phyloP scores from a whole-genome alignment of 2,113 vertebrate genomes.

The Chaetodon trifascialis region DNA sequence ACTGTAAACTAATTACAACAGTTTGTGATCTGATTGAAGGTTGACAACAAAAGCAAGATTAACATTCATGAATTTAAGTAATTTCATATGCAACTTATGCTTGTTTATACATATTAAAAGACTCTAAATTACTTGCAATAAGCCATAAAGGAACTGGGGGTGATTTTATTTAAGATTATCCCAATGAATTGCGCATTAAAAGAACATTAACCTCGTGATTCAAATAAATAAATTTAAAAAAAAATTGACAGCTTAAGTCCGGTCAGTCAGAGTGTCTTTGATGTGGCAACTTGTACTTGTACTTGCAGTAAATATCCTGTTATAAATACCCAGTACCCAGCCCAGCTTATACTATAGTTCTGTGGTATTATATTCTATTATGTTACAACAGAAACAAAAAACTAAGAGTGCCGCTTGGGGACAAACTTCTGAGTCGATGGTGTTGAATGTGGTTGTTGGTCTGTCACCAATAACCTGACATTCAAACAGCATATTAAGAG shows the following conservation, averaged over 20 bases:
- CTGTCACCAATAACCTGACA: not conserved
- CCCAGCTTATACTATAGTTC: not conserved
- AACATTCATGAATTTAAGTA: not conserved
- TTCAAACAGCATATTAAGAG: not conserved
- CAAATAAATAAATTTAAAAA: not conserved
- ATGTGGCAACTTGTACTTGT: not conserved
- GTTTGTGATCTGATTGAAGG: slow-evolving; percentile 1
- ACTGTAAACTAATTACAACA: not conserved
- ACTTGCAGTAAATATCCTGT: not conserved
- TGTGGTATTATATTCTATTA: not conserved
- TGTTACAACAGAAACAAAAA: not conserved
- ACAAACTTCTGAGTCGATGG: not conserved
- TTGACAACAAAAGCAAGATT: not conserved
- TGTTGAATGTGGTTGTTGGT: not conserved
- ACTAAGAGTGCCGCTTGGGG: not conserved
- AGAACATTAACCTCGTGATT: not conserved
- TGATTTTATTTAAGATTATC: not conserved
- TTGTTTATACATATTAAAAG: not conserved
- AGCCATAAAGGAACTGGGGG: not conserved
- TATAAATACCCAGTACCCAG: not conserved
- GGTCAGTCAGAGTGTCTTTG: not conserved
- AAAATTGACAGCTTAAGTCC: not conserved
- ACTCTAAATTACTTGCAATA: not conserved
- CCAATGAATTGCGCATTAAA: not conserved
- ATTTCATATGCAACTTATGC: not conserved